These are phyloP conservation scores for Limosa lapponica DNA, from an alignment of 2,797 vertebrate genomes.

Conservation along the genomic window DNA sequence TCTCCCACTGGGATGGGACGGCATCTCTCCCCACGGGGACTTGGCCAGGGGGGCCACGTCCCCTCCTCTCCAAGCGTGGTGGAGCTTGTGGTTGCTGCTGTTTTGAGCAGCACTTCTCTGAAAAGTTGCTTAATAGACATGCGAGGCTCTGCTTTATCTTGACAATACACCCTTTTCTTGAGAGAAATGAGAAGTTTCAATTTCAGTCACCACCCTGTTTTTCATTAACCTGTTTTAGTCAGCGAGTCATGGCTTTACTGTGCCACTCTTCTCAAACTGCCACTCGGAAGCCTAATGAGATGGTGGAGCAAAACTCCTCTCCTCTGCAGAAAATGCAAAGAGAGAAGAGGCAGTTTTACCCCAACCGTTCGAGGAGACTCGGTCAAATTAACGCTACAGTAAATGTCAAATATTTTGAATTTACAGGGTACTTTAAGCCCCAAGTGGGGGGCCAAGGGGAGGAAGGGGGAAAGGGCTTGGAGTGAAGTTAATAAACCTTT, in stretches of 20 bases:
- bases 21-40: rapidly evolving
- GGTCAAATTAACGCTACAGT: background rate
- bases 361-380: background rate
- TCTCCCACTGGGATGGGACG: rapidly evolving
- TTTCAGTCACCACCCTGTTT: constrained; percentile 64
- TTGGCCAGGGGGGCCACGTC: rapidly evolving
- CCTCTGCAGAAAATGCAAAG: background rate
- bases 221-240: constrained; percentile 65
- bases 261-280: background rate
- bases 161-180: constrained; percentile 44
- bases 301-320: constrained; percentile 9
- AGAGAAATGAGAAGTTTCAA: constrained; percentile 61
- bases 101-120: background rate
- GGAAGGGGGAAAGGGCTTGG: background rate
- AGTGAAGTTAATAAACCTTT: constrained; percentile 35
- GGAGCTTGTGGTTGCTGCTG: background rate
- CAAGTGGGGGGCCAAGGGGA: background rate
- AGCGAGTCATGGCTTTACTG: constrained; percentile 30
- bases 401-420: constrained; percentile 40
- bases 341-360: constrained; percentile 5
- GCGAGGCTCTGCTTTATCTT: background rate
- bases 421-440: background rate
- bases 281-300: background rate
- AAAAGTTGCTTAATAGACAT: constrained; percentile 11
- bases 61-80: rapidly evolving